These are phyloP conservation scores for Melanchra persicariae DNA, from an alignment of 2,888 invertebrate genomes.

Conservation along the genomic window DNA sequence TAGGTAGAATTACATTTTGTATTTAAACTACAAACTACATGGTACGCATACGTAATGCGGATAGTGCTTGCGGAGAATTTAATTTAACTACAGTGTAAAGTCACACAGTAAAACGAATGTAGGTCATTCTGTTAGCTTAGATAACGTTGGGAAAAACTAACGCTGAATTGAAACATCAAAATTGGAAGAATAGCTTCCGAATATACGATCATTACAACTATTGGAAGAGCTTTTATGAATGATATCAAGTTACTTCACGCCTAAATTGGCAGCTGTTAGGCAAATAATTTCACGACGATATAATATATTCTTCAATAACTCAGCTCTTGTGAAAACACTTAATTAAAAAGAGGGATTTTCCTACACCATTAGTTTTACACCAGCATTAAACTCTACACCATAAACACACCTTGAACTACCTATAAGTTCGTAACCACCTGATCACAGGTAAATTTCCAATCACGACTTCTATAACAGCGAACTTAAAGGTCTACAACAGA, in stretches of 20 bases:
- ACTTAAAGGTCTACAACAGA: conserved; percentile 16
- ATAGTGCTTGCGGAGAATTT: conserved; percentile 11
- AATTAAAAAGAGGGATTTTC: background rate
- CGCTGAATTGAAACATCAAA: background rate
- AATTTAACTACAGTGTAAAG: conserved; percentile 15
- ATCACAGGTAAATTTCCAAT: conserved; percentile 38
- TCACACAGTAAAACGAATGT: conserved; percentile 31
- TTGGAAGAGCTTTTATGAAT: too few species aligned
- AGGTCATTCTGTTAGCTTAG: conserved; percentile 3
- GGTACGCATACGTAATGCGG: conserved; percentile 39
- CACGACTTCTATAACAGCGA: conserved; percentile 12
- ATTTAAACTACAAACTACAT: conserved; percentile 1
- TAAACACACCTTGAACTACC: conserved; percentile 3
- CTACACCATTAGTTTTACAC: too few species aligned
- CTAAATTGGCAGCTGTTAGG: too few species aligned
- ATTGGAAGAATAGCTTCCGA: background rate
- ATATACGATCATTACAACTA: background rate
- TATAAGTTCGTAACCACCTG: conserved; percentile 3
- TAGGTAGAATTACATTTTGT: conserved; percentile 24
- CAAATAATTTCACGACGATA: background rate
- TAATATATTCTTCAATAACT: background rate
- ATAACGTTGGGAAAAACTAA: conserved; percentile 10
- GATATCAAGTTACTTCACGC: too few species aligned
- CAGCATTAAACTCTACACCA: background rate
- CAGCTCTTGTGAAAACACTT: background rate